Evolutionary conservation across 2,888 invertebrate species (phyloP), one percentile per base, ranked within the genome.

Genomic region (Megalurothrips usitatus): DNA sequence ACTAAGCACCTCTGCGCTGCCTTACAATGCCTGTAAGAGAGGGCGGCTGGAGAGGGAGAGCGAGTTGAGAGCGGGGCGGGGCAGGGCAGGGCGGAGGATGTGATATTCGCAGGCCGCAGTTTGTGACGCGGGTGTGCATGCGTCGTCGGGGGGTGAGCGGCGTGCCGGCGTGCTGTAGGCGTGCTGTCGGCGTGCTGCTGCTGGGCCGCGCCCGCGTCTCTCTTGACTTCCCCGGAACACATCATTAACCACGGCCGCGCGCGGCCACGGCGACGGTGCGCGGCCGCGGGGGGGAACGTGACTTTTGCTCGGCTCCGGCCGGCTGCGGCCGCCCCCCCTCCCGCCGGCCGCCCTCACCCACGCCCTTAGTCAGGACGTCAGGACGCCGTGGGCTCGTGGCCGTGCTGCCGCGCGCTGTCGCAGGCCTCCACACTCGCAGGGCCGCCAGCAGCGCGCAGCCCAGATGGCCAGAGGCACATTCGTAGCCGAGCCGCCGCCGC

Each of bases 211-310:
- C 68, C 63, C 63, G 1, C 23, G 11, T 23, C 68, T 6, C 12
- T 26, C 26, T 75, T 26, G 26, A 26, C 23, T 23, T 26, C 23
- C 68, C 26, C 26, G 26, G 23, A 75, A 75, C 68, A 75, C 68
- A 26, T 75, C 68, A 75, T 75, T 75, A 75, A 75, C 68, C 68
- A 75, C 68, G 68, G 23, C n/a, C n/a, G n/a, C n/a, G n/a, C n/a
- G n/a, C n/a, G n/a, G n/a, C n/a, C n/a, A n/a, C n/a, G n/a, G n/a
- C n/a, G n/a, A n/a, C n/a, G n/a, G n/a, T n/a, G n/a, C n/a, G n/a
- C 68, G 68, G 68, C 26, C 23, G 23, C 68, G 26, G 23, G 12
- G 26, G 12, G 26, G 68, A 75, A 75, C 68, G 68, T 75, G 68
- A 75, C 68, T 75, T 75, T 26, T 75, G 68, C 26, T 11, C 68